Evolutionary conservation across 2,113 vertebrate genomes (phyloP).

Genomic region (Gracilinanus agilis): DNA sequence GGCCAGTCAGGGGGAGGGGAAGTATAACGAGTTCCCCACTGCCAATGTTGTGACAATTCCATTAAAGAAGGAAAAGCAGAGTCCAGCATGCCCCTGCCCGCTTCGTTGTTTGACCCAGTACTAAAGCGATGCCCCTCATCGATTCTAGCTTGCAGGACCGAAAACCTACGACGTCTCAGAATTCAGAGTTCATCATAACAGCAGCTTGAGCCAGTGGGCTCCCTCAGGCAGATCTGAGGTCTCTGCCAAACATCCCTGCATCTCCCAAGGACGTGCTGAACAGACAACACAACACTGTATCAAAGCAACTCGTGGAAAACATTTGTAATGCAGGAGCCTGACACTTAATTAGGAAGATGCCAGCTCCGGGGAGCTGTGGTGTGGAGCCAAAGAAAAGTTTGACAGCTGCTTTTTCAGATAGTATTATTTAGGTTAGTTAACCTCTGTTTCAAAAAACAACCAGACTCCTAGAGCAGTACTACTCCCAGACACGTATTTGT

Average conservation of each 20-base stretch:
- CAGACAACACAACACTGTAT: not conserved
- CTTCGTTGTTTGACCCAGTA: not conserved
- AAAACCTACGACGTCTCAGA: not conserved
- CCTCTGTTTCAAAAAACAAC: not conserved
- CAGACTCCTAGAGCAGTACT: not conserved
- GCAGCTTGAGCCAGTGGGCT: not conserved
- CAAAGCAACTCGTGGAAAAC: slow-evolving; percentile 32
- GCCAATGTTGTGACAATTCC: not conserved
- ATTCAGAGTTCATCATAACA: not conserved
- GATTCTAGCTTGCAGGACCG: not conserved
- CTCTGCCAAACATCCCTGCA: slow-evolving; percentile 28
- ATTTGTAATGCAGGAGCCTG: not conserved
- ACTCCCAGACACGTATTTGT: not conserved
- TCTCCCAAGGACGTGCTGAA: not conserved
- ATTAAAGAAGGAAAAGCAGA: not conserved
- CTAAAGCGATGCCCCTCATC: not conserved
- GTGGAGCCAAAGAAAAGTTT: not conserved
- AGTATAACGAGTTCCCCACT: not conserved
- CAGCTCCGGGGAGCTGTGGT: not conserved
- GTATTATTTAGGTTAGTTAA: not conserved
- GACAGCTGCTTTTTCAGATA: not conserved
- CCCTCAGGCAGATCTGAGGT: slow-evolving; percentile 40
- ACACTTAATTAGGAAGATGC: slow-evolving; percentile 28
- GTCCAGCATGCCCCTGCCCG: not conserved
- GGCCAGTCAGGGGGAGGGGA: not conserved